Base-by-base conservation (phyloP, 2,888 invertebrate species). In the Acleris emargana region DNA sequence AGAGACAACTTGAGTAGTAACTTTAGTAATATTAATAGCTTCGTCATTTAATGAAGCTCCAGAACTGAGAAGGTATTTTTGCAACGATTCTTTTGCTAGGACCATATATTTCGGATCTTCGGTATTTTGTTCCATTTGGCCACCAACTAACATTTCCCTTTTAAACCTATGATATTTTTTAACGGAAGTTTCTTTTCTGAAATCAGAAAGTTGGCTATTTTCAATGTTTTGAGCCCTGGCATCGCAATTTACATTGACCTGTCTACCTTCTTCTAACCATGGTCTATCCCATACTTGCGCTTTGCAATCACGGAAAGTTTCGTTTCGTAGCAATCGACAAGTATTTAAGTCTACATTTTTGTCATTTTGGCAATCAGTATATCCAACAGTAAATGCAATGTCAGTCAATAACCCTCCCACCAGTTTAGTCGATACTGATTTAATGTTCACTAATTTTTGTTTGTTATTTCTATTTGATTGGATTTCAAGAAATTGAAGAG, bases 371-470 rank as follows among this genome's bases (percentile, higher is more conserved):
- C 95, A 94, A 63, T 88, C 87, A 3, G 94, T 94, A 50, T 91
- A 88, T 16, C 94, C 94, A 11, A 95, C 83, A 71, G 93, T 87
- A 58, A 94, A 93, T 70, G 93, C 91, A 52, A 96, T 93, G 76
- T 91, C 93, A 32, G 94, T 94, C 58, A 93, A 75, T 32, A 83
- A 73, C 18, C 95, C 95, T 55, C 93, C 83, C 5, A 94, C 93
- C 13, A 94, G 78, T 82, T 94, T 92, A 22, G 80, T 80, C 0
- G 88, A 81, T 13, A 93, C 93, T 1, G 89, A 86, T 58, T 83
- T 81, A 6, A 94, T 77, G 61, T 87, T 77, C 0, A 88, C 76
- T 18, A 93, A 70, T 71, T 82, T 82, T 69, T 83, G 85, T 76
- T 84, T 87, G 64, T 81, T 81, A 59, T 81, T 80, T 63, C 69